Conservation (phyloP, 2,113 vertebrate species). For the Anhinga anhinga region DNA sequence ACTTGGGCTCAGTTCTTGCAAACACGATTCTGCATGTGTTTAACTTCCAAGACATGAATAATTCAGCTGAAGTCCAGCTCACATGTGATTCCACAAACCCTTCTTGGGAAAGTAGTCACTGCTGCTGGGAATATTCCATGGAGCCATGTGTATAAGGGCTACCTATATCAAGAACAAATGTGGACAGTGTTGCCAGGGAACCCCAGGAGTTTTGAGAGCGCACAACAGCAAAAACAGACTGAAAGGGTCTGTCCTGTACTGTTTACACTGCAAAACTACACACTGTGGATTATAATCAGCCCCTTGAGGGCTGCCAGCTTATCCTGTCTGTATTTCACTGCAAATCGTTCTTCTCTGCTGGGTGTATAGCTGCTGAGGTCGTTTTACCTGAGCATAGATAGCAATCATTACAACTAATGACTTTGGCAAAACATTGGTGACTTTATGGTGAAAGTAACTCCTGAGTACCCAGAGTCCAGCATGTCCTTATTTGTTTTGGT, state of each 20-base stretch:
- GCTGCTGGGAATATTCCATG: not conserved
- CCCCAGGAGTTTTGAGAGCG: not conserved
- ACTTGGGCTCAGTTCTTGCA: not conserved
- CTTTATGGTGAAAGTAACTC: not conserved
- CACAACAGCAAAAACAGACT: not conserved
- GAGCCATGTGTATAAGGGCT: not conserved
- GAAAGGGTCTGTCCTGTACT: conserved; percentile 20
- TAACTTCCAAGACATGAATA: not conserved
- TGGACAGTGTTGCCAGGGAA: conserved; percentile 1
- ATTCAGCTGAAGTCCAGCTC: not conserved
- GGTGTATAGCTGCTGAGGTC: not conserved
- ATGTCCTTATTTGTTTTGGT: not conserved
- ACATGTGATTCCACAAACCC: not conserved
- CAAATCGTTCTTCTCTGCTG: not conserved
- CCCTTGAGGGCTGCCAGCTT: conserved; percentile 9
- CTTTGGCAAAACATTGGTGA: not conserved
- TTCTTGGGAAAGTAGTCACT: conserved; percentile 7
- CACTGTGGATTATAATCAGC: conserved; percentile 2
- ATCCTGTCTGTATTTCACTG: not conserved
- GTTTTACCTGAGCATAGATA: not conserved
- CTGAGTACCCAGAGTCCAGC: not conserved
- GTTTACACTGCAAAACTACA: not conserved
- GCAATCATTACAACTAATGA: not conserved
- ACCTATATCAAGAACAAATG: not conserved
- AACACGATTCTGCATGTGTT: not conserved